phyloP scores from a whole-genome alignment of 2,797 vertebrate genomes.

The Acomys russatus region DNA sequence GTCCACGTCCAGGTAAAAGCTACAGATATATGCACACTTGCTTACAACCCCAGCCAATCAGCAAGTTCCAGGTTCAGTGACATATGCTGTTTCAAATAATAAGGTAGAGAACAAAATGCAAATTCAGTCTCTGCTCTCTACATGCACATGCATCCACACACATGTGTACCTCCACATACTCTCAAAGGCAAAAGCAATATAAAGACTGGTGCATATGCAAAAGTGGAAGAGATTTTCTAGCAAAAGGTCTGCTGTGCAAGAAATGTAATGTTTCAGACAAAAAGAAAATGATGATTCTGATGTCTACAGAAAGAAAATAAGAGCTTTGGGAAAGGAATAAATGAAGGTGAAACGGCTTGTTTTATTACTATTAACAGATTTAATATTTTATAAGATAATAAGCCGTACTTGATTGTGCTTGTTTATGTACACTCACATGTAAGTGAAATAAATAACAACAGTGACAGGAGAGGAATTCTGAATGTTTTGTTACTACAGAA shows the following conservation, averaged over 20 bases:
- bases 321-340: not conserved
- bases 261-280: not conserved
- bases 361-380: not conserved
- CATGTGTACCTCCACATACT: not conserved
- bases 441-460: slow-evolving; percentile 19
- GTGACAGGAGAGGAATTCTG: slow-evolving; percentile 3
- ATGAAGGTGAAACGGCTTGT: not conserved
- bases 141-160: not conserved
- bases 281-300: not conserved
- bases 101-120: not conserved
- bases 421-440: not conserved
- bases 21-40: not conserved
- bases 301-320: not conserved
- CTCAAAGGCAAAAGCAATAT: not conserved
- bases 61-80: not conserved
- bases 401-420: not conserved
- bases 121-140: not conserved
- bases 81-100: not conserved
- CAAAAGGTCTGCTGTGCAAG: not conserved
- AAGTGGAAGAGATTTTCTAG: not conserved
- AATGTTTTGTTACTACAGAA: slow-evolving; percentile 40
- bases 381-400: slow-evolving; percentile 1
- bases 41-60: not conserved
- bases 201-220: not conserved
- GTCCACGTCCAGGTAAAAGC: not conserved